Conservation (phyloP, 2,888 invertebrate species). For the Andrena minutula region DNA sequence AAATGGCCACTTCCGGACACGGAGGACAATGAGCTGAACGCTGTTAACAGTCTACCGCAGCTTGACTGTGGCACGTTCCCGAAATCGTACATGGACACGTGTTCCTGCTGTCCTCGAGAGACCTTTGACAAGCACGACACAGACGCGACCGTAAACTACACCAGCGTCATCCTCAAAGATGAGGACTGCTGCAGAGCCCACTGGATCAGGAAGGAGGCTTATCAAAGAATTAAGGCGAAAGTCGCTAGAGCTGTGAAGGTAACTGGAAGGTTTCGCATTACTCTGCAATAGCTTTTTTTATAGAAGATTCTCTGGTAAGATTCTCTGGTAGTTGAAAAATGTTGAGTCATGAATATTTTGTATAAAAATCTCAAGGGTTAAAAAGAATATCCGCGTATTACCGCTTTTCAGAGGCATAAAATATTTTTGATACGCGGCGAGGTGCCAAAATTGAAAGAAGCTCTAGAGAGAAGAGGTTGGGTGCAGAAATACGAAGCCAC, state of each 20-base stretch:
- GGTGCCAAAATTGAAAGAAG: slow-evolving; percentile 78
- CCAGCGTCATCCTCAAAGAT: slow-evolving; percentile 55
- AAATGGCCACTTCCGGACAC: slow-evolving; percentile 61
- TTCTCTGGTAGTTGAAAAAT: not conserved
- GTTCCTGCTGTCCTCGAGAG: slow-evolving; percentile 65
- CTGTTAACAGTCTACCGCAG: slow-evolving; percentile 59
- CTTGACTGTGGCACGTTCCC: slow-evolving; percentile 66
- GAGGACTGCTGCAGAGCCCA: slow-evolving; percentile 56
- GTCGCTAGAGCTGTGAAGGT: slow-evolving; percentile 77
- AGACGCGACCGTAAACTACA: slow-evolving; percentile 45
- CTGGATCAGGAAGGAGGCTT: slow-evolving; percentile 69
- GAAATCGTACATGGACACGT: slow-evolving; percentile 67
- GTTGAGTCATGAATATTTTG: not conserved
- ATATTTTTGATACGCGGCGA: slow-evolving; percentile 81
- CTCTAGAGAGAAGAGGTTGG: slow-evolving; percentile 80
- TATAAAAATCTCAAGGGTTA: not conserved
- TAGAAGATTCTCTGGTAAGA: too few species aligned
- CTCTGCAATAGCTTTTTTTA: too few species aligned
- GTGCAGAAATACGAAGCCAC: slow-evolving; percentile 80
- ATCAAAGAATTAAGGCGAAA: slow-evolving; percentile 73
- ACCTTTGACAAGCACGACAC: slow-evolving; percentile 55
- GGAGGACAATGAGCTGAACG: slow-evolving; percentile 54
- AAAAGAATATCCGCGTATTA: not conserved
- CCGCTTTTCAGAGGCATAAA: slow-evolving; percentile 74
- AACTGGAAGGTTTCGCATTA: not conserved